Evolutionary conservation across 2,888 invertebrate genomes (phyloP), one percentile per base, ranked within the genome.

Genomic region (Ctena decussata): DNA sequence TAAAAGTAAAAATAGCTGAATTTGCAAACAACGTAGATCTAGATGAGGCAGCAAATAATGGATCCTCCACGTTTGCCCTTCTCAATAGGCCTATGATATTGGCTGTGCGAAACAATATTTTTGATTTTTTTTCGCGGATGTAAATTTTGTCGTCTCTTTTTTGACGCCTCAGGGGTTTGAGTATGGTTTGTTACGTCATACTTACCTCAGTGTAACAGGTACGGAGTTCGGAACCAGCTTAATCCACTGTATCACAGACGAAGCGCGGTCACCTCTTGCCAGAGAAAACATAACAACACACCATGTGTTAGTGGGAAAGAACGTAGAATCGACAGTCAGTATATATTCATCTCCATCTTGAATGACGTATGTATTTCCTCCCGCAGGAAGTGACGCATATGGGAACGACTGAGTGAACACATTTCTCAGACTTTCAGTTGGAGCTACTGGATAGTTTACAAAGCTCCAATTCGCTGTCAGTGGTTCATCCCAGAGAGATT

Each of bases 191-290:
- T n/a, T n/a, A n/a, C n/a, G n/a, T n/a, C n/a, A n/a, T n/a, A n/a
- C 65, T 65, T 80, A 86, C 86, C 49, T 41, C 21, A 86, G 80
- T 3, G 74, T 71, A 1, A 83, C 35, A 15, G 86, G 86, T 30
- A 86, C 11, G 27, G 74, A 57, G 37, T 78, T 78, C 24, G 46
- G 21, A 0, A 71, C 46, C 11, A 86, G 41, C n/a, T 70, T 18
- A 2, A 86, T 53, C 15, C 73, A 39, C 39, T 87, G 87, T 11
- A 87, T n/a, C 0, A 75, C 69, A 0, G 87, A 85, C 3, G 87
- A 84, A n/a, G 41, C 30, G 11, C 85, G 41, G 5, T 18, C 15
- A 30, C 87, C 80, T 27, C 78, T 73, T 5, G 53, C 32, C 49
- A 87, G 39, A 0, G 82, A 65, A 71, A 87, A 87, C 75, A 87